Base-by-base conservation (phyloP, 2,888 invertebrate genomes). In the Scaptomyza parva region DNA sequence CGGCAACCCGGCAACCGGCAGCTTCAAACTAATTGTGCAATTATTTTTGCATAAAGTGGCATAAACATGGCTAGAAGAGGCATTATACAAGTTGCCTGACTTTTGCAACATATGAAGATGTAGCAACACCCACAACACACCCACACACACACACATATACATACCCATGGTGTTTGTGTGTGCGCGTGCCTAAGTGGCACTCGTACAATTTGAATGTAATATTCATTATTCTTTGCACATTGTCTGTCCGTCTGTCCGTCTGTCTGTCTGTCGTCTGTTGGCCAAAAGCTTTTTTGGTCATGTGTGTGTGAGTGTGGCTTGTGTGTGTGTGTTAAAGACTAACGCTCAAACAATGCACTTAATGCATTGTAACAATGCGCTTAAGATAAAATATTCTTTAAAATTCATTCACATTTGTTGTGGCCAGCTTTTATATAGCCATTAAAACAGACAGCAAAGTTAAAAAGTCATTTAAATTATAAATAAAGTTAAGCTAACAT, bases 11-110 rank as follows among this genome's bases (percentile, higher is more conserved):
- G 65, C 74, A 69, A 68, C 70, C 68, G 75, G 77, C 81, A 87
- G 80, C 88, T 86, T 84, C 88, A 90, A 90, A 90, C 90, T 90
- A 90, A 90, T 90, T 90, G 90, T 90, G 90, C 89, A 90, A 90
- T 90, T 90, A 90, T 90, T 90, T 90, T 90, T 88, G 88, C 90
- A 90, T 90, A 90, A 90, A 90, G 90, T 90, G 90, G 90, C 89
- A 90, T 90, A 90, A 90, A 90, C 89, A 90, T 89, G 83, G 81
- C 86, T 87, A 87, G 89, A 87, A 90, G 89, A 81, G 88, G 86
- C 88, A 88, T 89, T 86, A 88, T 88, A 87, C 85, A 84, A 90
- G 87, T 89, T 80, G 86, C 88, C 89, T 87, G 89, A 88, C 89
- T 90, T 83, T 83, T 88, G 89, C 82, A 89, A 84, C 84, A 83